Conservation (phyloP, 2,888 invertebrate genomes). For the Rhabditophanes sp. region DNA sequence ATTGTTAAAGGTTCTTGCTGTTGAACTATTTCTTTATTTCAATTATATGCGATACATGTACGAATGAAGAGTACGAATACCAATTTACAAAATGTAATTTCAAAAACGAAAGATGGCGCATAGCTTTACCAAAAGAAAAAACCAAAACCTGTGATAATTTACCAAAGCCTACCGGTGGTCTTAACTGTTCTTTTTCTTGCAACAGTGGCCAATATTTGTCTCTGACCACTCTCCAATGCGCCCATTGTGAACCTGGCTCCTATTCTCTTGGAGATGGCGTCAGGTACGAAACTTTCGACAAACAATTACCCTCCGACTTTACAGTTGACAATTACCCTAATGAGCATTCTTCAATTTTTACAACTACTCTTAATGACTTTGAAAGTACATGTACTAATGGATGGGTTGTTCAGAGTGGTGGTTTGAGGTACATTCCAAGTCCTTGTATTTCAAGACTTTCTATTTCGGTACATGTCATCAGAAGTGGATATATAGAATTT, state of each 20-base stretch:
- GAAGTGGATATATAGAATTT: conserved; percentile 49
- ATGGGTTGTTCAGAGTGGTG: conserved; percentile 48
- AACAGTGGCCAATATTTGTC: conserved; percentile 51
- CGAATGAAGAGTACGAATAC: conserved; percentile 9
- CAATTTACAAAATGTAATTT: conserved; percentile 23
- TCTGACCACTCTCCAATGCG: conserved; percentile 49
- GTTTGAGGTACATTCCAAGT: conserved; percentile 48
- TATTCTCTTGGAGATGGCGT: conserved; percentile 53
- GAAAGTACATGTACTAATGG: no score
- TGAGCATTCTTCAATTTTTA: no score
- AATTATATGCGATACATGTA: no score
- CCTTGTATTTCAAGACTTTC: conserved; percentile 50
- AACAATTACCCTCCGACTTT: conserved; percentile 49
- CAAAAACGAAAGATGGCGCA: conserved; percentile 48
- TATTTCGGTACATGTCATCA: conserved; percentile 50
- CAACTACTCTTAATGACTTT: not conserved
- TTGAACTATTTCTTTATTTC: no score
- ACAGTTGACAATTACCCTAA: conserved; percentile 15
- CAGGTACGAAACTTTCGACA: conserved; percentile 50
- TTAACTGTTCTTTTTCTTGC: conserved; percentile 51
- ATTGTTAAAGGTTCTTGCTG: no score
- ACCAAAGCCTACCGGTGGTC: conserved; percentile 47
- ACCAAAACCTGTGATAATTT: conserved; percentile 44
- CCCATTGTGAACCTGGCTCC: conserved; percentile 49
- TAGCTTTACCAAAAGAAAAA: conserved; percentile 50